A percentile compares a stretch with the other conserved stretches of the same genome.
These are phyloP conservation scores for Ploceus nigricollis DNA, from an alignment of 2,113 vertebrate species.

Conservation along the genomic window DNA sequence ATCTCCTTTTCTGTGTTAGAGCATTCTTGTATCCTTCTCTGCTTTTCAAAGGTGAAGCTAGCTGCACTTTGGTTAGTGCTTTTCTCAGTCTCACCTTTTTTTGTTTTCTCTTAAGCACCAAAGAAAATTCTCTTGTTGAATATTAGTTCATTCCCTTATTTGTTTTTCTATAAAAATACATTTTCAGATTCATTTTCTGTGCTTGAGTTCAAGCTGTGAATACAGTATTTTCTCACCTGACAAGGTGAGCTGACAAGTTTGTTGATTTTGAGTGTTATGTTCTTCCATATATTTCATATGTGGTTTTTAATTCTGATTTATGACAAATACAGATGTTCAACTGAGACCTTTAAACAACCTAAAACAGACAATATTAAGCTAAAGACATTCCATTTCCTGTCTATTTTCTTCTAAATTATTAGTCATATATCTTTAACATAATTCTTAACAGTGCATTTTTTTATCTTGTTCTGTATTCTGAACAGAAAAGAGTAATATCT, in stretches of 20 bases:
- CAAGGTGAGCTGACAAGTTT: not conserved
- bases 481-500: not conserved
- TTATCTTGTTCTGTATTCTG: not conserved
- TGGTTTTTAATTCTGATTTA: not conserved
- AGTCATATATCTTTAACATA: not conserved
- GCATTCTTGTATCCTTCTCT: not conserved
- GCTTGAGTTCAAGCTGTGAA: not conserved
- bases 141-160: not conserved
- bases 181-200: not conserved
- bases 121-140: not conserved
- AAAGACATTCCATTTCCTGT: not conserved
- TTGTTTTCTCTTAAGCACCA: not conserved
- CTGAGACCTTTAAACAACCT: not conserved
- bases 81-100: not conserved
- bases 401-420: not conserved
- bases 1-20: not conserved
- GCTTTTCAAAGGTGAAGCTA: not conserved
- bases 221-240: not conserved
- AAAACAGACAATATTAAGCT: not conserved
- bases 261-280: not conserved
- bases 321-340: not conserved
- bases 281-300: not conserved
- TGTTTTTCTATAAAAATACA: not conserved
- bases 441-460: not conserved
- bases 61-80: not conserved